These are phyloP conservation scores for Epizoanthus ramosus DNA, from an alignment of 92 coral and sea anemone species.

Conservation along the genomic window DNA sequence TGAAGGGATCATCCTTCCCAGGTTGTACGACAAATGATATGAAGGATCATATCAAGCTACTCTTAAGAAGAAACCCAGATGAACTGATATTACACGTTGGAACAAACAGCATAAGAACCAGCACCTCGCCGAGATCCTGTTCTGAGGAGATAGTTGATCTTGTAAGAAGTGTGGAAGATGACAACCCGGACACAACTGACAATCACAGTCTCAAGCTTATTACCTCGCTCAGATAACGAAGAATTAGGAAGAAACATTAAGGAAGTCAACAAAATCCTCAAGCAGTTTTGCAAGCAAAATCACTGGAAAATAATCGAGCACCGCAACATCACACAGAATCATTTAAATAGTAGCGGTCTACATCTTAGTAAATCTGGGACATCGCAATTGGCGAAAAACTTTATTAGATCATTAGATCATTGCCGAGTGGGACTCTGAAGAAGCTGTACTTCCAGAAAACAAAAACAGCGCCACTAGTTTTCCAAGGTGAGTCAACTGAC, in stretches of 20 bases:
- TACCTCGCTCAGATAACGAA: slow-evolving; percentile 23
- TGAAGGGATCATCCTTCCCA: too few relatives aligned
- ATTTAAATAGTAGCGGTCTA: slow-evolving; percentile 26
- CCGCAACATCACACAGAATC: slow-evolving; percentile 6
- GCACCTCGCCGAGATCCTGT: slow-evolving; percentile 9
- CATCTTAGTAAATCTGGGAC: slow-evolving; percentile 20
- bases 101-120: too few relatives aligned
- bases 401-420: too few relatives aligned
- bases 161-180: slow-evolving; percentile 2
- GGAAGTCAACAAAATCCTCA: slow-evolving; percentile 19
- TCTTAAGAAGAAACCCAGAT: slow-evolving; percentile 27
- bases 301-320: slow-evolving; percentile 34
- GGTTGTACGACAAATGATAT: slow-evolving; percentile 7
- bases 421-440: too few relatives aligned
- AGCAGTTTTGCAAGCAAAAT: slow-evolving; percentile 7
- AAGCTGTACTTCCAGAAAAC: too few relatives aligned
- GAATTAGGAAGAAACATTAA: background rate
- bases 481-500: too few relatives aligned
- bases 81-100: slow-evolving; percentile 26
- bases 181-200: background rate
- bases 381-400: too few relatives aligned
- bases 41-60: slow-evolving; percentile 32
- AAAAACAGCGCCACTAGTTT: too few relatives aligned
- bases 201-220: slow-evolving; percentile 1
- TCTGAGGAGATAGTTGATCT: slow-evolving; percentile 36